Conservation (phyloP, 1,140 invertebrate species). For the Brachionus sp. region DNA sequence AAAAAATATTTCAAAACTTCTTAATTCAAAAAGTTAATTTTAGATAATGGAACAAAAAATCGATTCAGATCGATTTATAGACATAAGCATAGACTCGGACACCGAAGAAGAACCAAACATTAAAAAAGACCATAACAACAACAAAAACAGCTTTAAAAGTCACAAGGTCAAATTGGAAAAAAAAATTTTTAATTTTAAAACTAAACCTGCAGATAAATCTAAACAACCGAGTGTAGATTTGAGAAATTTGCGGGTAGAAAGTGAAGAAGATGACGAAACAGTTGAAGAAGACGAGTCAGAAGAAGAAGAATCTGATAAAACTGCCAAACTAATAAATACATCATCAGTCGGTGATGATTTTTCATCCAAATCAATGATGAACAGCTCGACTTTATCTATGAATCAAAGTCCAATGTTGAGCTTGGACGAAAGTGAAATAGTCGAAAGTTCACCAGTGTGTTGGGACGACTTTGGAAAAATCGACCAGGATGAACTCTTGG, state of each 20-base stretch:
- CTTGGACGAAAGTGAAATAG: not conserved
- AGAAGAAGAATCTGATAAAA: not conserved
- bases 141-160: not conserved
- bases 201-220: not conserved
- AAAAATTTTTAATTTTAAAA: not conserved
- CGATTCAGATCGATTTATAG: not conserved
- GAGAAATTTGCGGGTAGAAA: not conserved
- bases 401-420: not conserved
- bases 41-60: not conserved
- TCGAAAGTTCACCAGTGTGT: not conserved
- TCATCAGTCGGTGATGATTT: not conserved
- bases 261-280: not conserved
- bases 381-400: not conserved
- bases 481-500: not conserved
- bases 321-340: not conserved
- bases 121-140: not conserved
- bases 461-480: not conserved
- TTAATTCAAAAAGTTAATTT: not conserved
- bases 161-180: not conserved
- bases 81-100: slow-evolving; percentile 16
- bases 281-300: not conserved
- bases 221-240: not conserved
- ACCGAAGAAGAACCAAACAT: not conserved
- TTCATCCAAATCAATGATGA: not conserved
- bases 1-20: not conserved